These are phyloP conservation scores for Polydrusus cervinus DNA, from an alignment of 2,888 invertebrate genomes.

Conservation along the genomic window DNA sequence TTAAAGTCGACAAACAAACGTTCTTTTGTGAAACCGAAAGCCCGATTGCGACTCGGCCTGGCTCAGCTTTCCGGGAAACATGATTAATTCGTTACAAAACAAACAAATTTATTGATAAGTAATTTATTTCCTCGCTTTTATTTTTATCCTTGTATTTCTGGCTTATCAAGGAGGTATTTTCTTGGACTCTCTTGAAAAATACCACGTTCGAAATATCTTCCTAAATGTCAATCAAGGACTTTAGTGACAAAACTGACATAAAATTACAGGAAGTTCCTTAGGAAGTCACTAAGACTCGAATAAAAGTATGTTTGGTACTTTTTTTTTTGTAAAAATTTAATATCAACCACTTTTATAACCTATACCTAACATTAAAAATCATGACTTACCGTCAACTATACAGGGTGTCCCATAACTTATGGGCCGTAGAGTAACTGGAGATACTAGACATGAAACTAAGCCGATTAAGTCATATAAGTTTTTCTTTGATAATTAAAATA, in stretches of 20 bases:
- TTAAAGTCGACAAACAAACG: constrained; percentile 26
- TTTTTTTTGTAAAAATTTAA: neutral
- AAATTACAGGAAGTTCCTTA: too few species aligned
- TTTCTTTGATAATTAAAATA: too few species aligned
- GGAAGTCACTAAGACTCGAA: too few species aligned
- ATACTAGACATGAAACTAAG: too few species aligned
- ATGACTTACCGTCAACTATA: too few species aligned
- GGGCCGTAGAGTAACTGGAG: too few species aligned
- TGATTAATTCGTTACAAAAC: constrained; percentile 54
- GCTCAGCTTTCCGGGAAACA: constrained; percentile 44
- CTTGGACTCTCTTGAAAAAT: constrained; percentile 2
- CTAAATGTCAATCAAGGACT: neutral
- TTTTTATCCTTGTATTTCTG: constrained; percentile 47
- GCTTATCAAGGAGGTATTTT: constrained; percentile 26
- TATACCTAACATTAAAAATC: too few species aligned
- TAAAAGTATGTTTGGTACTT: neutral
- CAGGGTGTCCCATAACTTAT: too few species aligned
- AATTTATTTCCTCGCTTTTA: constrained; percentile 48
- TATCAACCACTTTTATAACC: too few species aligned
- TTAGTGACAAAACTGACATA: neutral
- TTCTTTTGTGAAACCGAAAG: constrained; percentile 27
- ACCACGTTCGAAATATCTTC: constrained; percentile 21
- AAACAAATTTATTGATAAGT: constrained; percentile 53
- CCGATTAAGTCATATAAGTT: too few species aligned
- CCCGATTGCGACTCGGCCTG: constrained; percentile 5